Evolutionary conservation across 35 echinoderm and acorn worm species (phyloP).

Genomic region (Lytechinus variegatus): DNA sequence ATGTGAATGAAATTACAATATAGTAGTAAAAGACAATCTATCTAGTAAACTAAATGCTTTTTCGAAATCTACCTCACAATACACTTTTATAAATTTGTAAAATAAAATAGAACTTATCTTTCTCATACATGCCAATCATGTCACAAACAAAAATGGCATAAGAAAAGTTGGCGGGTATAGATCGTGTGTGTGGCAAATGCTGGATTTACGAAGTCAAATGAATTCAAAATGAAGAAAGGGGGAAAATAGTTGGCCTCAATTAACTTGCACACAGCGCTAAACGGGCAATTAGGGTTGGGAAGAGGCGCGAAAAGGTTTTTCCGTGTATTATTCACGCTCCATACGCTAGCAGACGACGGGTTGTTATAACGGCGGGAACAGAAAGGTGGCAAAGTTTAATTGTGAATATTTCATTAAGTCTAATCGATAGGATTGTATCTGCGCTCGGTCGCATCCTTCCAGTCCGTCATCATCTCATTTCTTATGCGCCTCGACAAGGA

Average conservation of each 20-base stretch:
- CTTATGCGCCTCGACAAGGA: neutral
- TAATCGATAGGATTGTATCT: neutral
- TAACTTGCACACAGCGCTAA: neutral
- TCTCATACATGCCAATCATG: neutral
- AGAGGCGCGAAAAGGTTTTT: neutral
- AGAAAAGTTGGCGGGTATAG: neutral
- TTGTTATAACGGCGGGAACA: neutral
- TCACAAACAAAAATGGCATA: neutral
- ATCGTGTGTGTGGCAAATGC: neutral
- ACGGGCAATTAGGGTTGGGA: neutral
- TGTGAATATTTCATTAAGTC: constrained; percentile 20
- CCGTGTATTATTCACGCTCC: neutral
- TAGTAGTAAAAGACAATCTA: too few relatives aligned
- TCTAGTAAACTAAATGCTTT: too few relatives aligned
- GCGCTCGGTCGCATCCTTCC: neutral
- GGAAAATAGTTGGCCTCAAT: neutral
- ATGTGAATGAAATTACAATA: too few relatives aligned
- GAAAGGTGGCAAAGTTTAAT: neutral
- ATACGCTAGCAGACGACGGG: neutral
- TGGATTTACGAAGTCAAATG: neutral
- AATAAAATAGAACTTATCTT: neutral
- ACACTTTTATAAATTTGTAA: too few relatives aligned
- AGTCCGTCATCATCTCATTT: neutral
- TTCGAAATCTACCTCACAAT: too few relatives aligned
- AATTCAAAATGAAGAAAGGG: neutral